Conservation (phyloP, 2,113 vertebrate genomes). For the Percopsis transmontana region DNA sequence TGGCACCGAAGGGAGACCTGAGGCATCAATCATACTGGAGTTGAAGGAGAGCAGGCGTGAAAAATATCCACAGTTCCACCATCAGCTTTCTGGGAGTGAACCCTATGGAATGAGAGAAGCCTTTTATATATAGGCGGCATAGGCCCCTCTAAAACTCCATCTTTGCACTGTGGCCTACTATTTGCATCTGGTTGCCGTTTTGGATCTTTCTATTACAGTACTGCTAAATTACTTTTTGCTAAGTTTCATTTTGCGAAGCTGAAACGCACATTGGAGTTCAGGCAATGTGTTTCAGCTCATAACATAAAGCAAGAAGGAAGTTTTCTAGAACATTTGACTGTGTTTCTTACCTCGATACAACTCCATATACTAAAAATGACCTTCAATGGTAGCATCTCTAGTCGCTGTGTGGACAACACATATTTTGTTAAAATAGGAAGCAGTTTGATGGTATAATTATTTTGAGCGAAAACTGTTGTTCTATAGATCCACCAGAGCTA, state of each 20-base stretch:
- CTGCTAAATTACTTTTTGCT: conserved; percentile 2
- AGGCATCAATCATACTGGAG: conserved; percentile 66
- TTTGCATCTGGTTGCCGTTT: conserved; percentile 22
- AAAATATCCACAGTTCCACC: conserved; percentile 61
- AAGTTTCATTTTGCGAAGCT: not conserved
- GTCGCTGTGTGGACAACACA: too few relatives aligned
- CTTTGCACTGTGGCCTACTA: not conserved
- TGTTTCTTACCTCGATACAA: too few relatives aligned
- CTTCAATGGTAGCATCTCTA: too few relatives aligned
- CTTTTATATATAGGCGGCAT: conserved; percentile 43
- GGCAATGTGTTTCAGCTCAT: too few relatives aligned
- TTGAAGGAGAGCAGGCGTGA: conserved; percentile 51
- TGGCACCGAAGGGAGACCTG: conserved; percentile 52
- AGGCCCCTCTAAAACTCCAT: conserved; percentile 6
- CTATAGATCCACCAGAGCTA: too few relatives aligned
- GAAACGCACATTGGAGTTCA: too few relatives aligned
- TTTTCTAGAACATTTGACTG: too few relatives aligned
- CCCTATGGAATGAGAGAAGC: conserved; percentile 44
- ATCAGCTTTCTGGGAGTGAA: conserved; percentile 50
- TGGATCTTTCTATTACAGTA: conserved; percentile 18
- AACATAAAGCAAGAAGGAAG: too few relatives aligned
- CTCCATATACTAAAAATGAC: too few relatives aligned
- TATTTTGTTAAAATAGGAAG: too few relatives aligned
- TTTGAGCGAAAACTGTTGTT: too few relatives aligned
- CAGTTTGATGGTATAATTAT: too few relatives aligned